These are phyloP conservation scores for Pseudocheirus occidentalis DNA, from an alignment of 2,797 vertebrate genomes.

Conservation along the genomic window DNA sequence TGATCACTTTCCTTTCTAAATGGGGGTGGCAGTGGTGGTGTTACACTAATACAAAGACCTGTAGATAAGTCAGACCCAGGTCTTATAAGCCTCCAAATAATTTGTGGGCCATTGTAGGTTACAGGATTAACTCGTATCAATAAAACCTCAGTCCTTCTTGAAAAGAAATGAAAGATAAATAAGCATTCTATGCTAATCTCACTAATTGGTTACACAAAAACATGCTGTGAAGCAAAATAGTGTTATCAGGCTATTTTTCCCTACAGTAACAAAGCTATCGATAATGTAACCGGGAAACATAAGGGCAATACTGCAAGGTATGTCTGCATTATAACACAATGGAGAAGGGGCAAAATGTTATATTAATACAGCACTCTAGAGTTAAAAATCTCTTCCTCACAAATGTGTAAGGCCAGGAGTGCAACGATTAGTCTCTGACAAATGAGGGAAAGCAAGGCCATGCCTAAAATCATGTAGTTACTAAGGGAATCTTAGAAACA, in stretches of 20 bases:
- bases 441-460: not conserved
- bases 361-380: not conserved
- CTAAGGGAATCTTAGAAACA: not conserved
- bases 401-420: not conserved
- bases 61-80: not conserved
- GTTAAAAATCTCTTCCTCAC: not conserved
- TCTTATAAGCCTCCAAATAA: not conserved
- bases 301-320: not conserved
- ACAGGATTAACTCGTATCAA: not conserved
- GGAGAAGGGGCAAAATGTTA: not conserved
- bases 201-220: not conserved
- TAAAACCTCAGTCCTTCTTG: not conserved
- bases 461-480: not conserved
- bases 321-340: not conserved
- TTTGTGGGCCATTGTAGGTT: accelerated
- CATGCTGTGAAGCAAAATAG: not conserved
- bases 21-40: not conserved
- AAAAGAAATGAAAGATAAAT: not conserved
- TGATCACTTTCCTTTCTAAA: not conserved
- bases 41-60: not conserved
- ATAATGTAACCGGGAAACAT: not conserved
- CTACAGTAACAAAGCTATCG: not conserved
- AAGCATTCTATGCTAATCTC: not conserved
- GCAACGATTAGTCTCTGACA: not conserved
- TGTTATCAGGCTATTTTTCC: not conserved